phyloP scores from a whole-genome alignment of 2,113 vertebrate species.

The Tachuris rubrigastra region DNA sequence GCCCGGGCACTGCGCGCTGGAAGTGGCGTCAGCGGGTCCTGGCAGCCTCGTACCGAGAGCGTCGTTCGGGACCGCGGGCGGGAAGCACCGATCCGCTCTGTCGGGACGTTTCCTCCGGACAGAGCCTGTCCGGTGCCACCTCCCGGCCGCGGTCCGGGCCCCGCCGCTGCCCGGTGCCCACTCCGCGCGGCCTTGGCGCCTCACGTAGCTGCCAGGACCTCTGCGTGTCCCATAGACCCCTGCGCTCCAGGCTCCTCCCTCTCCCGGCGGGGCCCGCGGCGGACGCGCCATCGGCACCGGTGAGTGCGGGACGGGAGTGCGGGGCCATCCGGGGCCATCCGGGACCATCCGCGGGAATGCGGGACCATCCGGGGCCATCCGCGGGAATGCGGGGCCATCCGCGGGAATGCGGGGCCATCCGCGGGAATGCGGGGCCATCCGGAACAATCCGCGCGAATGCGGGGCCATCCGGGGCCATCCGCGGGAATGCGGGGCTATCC shows the following conservation, averaged over 20 bases:
- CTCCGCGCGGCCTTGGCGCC: rapidly evolving
- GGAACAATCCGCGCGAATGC: too few species aligned
- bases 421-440: too few species aligned
- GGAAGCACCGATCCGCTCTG: not conserved
- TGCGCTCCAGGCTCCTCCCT: rapidly evolving
- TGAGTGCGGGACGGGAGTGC: not conserved
- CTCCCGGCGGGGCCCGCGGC: not conserved
- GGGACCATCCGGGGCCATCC: too few species aligned
- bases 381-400: too few species aligned
- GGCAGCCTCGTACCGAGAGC: not conserved
- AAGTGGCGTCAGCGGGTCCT: not conserved
- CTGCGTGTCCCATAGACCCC: not conserved
- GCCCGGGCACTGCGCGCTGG: too few species aligned
- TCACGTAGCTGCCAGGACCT: not conserved
- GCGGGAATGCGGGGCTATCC: too few species aligned
- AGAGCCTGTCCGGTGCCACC: too few species aligned
- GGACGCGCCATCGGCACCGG: not conserved
- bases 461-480: too few species aligned
- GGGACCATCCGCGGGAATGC: not conserved
- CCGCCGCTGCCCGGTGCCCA: rapidly evolving
- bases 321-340: not conserved
- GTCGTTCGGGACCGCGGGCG: not conserved
- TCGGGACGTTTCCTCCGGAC: not conserved
- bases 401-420: too few species aligned
- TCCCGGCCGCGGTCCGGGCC: too few species aligned